Conservation (phyloP, 1,140 invertebrate species). For the Bilobella aurantiaca region DNA sequence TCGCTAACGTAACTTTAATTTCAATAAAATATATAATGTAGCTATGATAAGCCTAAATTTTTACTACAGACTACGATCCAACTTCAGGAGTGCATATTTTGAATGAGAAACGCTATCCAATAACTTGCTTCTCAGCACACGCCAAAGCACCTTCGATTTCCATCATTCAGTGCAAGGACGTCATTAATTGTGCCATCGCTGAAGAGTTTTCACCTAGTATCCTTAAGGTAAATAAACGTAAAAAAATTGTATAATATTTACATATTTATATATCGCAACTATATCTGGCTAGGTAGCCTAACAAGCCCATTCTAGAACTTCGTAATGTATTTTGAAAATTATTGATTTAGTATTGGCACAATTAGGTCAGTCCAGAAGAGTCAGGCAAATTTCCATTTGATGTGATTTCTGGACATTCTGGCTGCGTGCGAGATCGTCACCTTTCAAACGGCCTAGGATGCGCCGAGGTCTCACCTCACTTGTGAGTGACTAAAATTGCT, state of each 20-base stretch:
- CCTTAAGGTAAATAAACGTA: not conserved
- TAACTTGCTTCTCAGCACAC: not conserved
- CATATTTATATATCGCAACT: too few relatives aligned
- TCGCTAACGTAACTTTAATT: too few relatives aligned
- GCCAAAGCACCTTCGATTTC: not conserved
- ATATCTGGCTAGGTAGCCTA: too few relatives aligned
- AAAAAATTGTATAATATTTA: not conserved
- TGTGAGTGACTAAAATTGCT: not conserved
- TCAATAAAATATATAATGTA: not conserved
- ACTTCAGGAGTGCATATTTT: not conserved
- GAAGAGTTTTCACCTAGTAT: not conserved
- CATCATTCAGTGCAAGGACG: not conserved
- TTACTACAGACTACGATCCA: not conserved
- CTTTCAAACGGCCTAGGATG: not conserved
- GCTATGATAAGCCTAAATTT: not conserved
- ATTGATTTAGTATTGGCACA: not conserved
- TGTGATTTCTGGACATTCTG: not conserved
- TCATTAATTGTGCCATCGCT: not conserved
- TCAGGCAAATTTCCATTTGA: not conserved
- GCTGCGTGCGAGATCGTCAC: not conserved
- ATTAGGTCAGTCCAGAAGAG: too few relatives aligned
- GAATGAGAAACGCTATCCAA: not conserved
- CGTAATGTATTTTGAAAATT: not conserved
- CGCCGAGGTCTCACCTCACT: not conserved
- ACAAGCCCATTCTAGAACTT: too few relatives aligned